Evolutionary conservation across 2,797 vertebrate species (phyloP), one percentile per base, ranked within the genome.

Genomic region (Potorous gilbertii): DNA sequence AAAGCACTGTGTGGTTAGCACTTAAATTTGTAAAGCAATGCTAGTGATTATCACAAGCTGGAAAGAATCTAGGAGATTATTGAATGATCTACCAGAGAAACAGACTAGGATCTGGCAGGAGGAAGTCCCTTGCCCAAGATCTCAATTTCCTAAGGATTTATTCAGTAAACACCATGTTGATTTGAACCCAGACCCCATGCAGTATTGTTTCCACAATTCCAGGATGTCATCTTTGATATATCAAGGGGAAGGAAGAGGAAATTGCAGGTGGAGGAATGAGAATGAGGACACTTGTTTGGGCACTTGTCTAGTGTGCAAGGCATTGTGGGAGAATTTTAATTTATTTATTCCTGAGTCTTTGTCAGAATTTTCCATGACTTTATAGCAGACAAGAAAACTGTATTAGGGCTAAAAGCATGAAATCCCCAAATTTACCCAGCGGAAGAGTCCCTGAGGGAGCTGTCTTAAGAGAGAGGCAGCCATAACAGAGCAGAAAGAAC

Each of bases 51-150:
- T 46, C 21, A 46, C 2, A 0, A 46, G 46, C 21, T 46, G 21
- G 40, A 27, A 27, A 21, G 18, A 40, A 9, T 81, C 66, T 81
- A 2, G n/a, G 66, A 81, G 21, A 27, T 81, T 21, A 27, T 34
- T 3, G 40, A 27, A 87, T 50, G 8, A 1, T 27, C 29, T 27
- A 27, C 18, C 0, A 1, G 2, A 4, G 40, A 3, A 10, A 40
- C 24, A 12, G 40, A 50, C 9, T 10, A 46, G 74, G 40, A 87
- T 50, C 8, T 46, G 21, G 8, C 18, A 46, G 8, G 10, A 5
- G 74, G 34, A 10, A 46, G 1, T 50, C 21, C 9, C 24, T 27
- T 4, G 5, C 24, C 74, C 12, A 12, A 46, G 0, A 9, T 87
- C 74, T 4, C 74, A 27, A 27, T 46, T 40, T 81, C 40, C 29